Evolutionary conservation across 2,888 invertebrate genomes (phyloP), one percentile per base, ranked within the genome.

Genomic region (Lochmaea crataegi): DNA sequence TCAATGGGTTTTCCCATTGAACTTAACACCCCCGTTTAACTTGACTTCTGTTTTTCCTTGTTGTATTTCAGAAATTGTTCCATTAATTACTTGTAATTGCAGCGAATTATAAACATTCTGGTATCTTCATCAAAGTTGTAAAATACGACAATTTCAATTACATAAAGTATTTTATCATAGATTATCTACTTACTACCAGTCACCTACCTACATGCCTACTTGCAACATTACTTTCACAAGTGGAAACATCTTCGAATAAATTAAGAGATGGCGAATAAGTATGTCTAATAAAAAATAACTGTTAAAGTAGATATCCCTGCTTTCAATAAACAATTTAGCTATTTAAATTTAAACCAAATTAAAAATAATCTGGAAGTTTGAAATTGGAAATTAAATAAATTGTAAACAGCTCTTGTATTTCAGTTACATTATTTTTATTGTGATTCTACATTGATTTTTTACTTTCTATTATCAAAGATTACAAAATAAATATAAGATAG

Each of bases 141-240:
- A 26, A 57, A 26, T 26, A 7, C 18, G 10, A 60, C n/a, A 38
- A 60, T 7, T 58, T 58, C 58, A 58, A 58, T 58, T 58, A 58
- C n/a, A 58, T 58, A 41, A 42, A 45, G 22, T 64, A 64, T 42
- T 64, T 63, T 32, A 63, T 38, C 56, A 77, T 72, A 79, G 78
- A 74, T 71, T 76, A 68, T 67, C 51, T 64, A 80, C 76, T 66
- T 66, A 66, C 75, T 75, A 74, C 77, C 78, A 78, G 76, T 79
- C 78, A 82, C 82, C 77, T 79, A 79, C 79, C 82, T 82, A 82
- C 82, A 83, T 82, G 81, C 74, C 83, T 83, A 84, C 77, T 83
- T 83, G 84, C 83, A 85, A 83, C 82, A 84, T 84, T 85, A 85
- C 86, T 86, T 86, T 86, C 86, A 85, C 85, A 83, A 84, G 84